Conservation (phyloP, 2,888 invertebrate species). For the Drosophila neutralis region DNA sequence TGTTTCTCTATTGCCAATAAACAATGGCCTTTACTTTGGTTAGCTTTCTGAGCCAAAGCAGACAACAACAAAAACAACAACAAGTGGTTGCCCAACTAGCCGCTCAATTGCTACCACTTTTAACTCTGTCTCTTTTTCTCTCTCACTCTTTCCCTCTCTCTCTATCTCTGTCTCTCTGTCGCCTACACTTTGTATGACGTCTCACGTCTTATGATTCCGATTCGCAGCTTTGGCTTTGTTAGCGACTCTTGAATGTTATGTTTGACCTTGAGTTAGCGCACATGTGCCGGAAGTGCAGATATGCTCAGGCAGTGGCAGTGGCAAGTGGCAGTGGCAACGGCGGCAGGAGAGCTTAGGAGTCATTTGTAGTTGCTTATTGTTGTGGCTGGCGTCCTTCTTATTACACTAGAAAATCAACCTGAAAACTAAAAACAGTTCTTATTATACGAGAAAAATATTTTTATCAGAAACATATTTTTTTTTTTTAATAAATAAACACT, state of each 20-base stretch:
- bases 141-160: background rate
- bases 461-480: too few species aligned
- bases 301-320: constrained; percentile 20
- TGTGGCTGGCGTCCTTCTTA: constrained; percentile 4
- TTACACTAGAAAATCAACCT: background rate
- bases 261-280: constrained; percentile 64
- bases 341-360: constrained; percentile 2
- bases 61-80: constrained; percentile 51
- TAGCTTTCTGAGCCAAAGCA: constrained; percentile 40
- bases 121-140: constrained; percentile 6
- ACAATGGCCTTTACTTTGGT: constrained; percentile 55
- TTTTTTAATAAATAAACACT: too few species aligned
- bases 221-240: constrained; percentile 43
- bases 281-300: constrained; percentile 72
- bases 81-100: constrained; percentile 75
- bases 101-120: constrained; percentile 56
- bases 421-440: background rate
- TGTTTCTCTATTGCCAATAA: constrained; percentile 34
- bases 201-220: constrained; percentile 10
- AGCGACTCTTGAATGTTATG: constrained; percentile 49
- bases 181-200: constrained; percentile 3
- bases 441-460: background rate
- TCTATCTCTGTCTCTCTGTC: background rate
- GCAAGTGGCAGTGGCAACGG: background rate
- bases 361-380: constrained; percentile 12